Conservation (phyloP, 35 echinoderm and acorn worm genomes). For the Hemicentrotus pulcherrimus region DNA sequence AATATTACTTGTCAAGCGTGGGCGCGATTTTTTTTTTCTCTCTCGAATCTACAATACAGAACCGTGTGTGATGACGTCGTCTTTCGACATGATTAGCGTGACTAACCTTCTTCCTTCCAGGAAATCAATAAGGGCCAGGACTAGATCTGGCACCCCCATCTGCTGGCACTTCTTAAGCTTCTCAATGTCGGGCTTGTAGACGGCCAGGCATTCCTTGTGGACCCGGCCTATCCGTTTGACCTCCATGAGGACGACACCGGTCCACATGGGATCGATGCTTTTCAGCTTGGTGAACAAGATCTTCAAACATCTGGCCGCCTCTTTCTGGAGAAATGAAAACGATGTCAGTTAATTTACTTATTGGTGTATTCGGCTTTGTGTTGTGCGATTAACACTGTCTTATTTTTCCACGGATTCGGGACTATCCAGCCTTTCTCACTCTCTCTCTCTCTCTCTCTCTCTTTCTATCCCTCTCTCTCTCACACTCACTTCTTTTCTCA, state of each 20-base stretch:
- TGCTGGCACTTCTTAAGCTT: slow-evolving; percentile 43
- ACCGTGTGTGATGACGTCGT: neutral
- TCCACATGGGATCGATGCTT: slow-evolving; percentile 69
- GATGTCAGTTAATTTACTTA: neutral
- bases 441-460: too few species aligned
- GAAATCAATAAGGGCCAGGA: slow-evolving; percentile 79
- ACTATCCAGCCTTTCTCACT: too few species aligned
- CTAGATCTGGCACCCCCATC: slow-evolving; percentile 66
- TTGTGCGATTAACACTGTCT: too few species aligned
- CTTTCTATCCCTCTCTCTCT: too few species aligned
- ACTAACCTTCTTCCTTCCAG: slow-evolving; percentile 81
- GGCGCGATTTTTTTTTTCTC: too few species aligned
- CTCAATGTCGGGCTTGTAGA: slow-evolving; percentile 41
- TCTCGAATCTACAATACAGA: neutral
- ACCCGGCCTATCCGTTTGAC: slow-evolving; percentile 79
- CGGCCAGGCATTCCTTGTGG: slow-evolving; percentile 67
- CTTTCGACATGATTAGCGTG: neutral
- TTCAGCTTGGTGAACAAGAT: slow-evolving; percentile 66
- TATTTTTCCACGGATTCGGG: too few species aligned
- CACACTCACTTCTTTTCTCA: too few species aligned
- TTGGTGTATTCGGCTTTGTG: too few species aligned
- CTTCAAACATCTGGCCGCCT: slow-evolving; percentile 69
- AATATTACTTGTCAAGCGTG: too few species aligned
- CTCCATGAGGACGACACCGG: slow-evolving; percentile 73
- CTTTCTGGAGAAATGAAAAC: slow-evolving; percentile 49